Percentiles rank a stretch among this genome's conserved stretches.
phyloP scores from a whole-genome alignment of 2,888 invertebrate species.

The Therioaphis trifolii region DNA sequence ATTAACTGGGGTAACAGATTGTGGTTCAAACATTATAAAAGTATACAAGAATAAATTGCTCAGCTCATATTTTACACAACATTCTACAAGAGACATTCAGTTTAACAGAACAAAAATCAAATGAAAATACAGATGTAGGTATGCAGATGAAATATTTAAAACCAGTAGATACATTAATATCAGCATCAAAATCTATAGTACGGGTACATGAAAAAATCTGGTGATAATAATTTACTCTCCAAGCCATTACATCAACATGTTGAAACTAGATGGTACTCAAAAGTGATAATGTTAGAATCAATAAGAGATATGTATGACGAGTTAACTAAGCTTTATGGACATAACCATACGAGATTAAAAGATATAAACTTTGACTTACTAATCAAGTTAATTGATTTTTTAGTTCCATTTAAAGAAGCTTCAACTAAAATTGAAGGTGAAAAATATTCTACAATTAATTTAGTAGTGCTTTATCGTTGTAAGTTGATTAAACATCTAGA shows the following conservation, averaged over 20 bases:
- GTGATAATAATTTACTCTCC: too few relatives aligned
- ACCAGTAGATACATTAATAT: conserved; percentile 10
- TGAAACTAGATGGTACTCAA: conserved; percentile 21
- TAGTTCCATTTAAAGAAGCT: conserved; percentile 14
- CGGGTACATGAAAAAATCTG: too few relatives aligned
- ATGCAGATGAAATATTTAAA: background rate
- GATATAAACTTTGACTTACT: conserved; percentile 27
- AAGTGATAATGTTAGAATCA: conserved; percentile 15
- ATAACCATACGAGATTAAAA: conserved; percentile 5
- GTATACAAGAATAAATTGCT: background rate
- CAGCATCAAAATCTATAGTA: background rate
- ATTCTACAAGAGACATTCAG: background rate
- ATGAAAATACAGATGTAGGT: background rate
- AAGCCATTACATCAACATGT: conserved; percentile 9
- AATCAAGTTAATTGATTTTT: conserved; percentile 7
- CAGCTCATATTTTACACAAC: conserved; percentile 3
- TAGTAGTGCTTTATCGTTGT: background rate
- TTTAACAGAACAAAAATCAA: background rate
- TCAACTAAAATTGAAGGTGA: conserved; percentile 5
- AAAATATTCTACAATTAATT: background rate
- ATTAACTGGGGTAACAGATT: conserved; percentile 16
- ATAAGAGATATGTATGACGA: background rate
- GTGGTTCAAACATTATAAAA: background rate
- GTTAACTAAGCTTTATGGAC: background rate
- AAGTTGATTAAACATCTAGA: background rate